Evolutionary conservation across 1,140 invertebrate genomes (phyloP).

Genomic region (Cataglyphis hispanica): DNA sequence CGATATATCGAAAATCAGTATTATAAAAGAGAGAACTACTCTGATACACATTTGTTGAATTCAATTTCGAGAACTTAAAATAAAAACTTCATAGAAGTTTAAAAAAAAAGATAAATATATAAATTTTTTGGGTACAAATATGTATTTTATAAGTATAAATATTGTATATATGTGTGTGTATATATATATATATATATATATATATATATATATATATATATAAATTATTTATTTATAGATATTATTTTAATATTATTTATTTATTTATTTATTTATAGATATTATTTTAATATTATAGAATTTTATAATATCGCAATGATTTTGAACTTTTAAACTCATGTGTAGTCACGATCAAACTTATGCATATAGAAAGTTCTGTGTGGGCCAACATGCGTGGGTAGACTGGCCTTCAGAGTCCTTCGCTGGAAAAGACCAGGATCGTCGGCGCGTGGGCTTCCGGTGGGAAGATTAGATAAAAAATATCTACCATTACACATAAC

Average conservation of each 20-base stretch:
- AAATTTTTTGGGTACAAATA: background rate
- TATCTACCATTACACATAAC: constrained; percentile 67
- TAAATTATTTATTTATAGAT: too few relatives aligned
- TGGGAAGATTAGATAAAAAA: constrained; percentile 71
- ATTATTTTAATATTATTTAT: too few relatives aligned
- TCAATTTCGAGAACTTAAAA: background rate
- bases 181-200: background rate
- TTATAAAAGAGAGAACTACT: background rate
- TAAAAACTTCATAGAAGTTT: background rate
- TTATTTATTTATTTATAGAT: background rate
- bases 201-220: background rate
- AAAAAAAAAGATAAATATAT: constrained; percentile 3
- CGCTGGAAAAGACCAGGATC: constrained; percentile 67
- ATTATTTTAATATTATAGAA: constrained; percentile 10
- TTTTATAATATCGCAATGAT: constrained; percentile 10
- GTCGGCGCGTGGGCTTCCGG: constrained; percentile 65
- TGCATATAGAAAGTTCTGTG: constrained; percentile 54
- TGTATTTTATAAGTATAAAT: too few relatives aligned
- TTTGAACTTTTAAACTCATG: background rate
- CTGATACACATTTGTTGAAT: background rate
- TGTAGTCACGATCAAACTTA: constrained; percentile 10
- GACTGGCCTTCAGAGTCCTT: constrained; percentile 78
- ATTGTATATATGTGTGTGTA: background rate
- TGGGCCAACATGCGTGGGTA: constrained; percentile 66
- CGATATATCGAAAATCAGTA: background rate